A percentile compares a stretch with the other conserved stretches of the same genome.
These are phyloP conservation scores for Callitettix versicolor DNA, from an alignment of 1,140 invertebrate species.

Conservation along the genomic window DNA sequence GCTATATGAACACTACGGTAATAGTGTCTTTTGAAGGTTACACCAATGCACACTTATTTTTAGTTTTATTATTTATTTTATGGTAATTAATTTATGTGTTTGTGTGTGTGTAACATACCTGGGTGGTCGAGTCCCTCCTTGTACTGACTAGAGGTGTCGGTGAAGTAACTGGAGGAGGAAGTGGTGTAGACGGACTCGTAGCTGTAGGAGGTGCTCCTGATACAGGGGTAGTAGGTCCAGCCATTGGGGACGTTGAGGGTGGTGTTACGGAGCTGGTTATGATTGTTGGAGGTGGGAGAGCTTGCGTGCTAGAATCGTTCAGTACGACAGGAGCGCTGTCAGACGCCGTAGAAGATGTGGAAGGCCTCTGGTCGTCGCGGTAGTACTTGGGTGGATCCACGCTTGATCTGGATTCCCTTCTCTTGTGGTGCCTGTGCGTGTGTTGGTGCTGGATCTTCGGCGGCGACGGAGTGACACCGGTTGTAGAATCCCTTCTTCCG, in stretches of 20 bases:
- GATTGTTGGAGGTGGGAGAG: slow-evolving; percentile 64
- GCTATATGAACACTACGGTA: too few species aligned
- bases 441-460: slow-evolving; percentile 38
- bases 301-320: slow-evolving; percentile 23
- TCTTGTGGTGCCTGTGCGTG: slow-evolving; percentile 39
- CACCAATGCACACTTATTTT: too few species aligned
- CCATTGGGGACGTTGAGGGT: slow-evolving; percentile 59
- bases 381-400: slow-evolving; percentile 35
- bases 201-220: slow-evolving; percentile 48
- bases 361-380: slow-evolving; percentile 58
- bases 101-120: slow-evolving; percentile 39
- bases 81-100: not conserved
- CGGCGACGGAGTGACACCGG: slow-evolving; percentile 42
- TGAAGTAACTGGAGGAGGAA: slow-evolving; percentile 26
- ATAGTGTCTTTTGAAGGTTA: too few species aligned
- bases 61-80: not conserved
- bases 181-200: slow-evolving; percentile 36
- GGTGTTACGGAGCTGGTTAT: slow-evolving; percentile 70
- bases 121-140: slow-evolving; percentile 71
- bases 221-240: slow-evolving; percentile 53
- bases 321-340: slow-evolving; percentile 33
- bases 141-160: slow-evolving; percentile 49
- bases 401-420: slow-evolving; percentile 51
- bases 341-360: slow-evolving; percentile 61
- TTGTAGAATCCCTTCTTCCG: slow-evolving; percentile 48